Base-by-base conservation (phyloP, 2,113 vertebrate species). In the Anolis sagrei region DNA sequence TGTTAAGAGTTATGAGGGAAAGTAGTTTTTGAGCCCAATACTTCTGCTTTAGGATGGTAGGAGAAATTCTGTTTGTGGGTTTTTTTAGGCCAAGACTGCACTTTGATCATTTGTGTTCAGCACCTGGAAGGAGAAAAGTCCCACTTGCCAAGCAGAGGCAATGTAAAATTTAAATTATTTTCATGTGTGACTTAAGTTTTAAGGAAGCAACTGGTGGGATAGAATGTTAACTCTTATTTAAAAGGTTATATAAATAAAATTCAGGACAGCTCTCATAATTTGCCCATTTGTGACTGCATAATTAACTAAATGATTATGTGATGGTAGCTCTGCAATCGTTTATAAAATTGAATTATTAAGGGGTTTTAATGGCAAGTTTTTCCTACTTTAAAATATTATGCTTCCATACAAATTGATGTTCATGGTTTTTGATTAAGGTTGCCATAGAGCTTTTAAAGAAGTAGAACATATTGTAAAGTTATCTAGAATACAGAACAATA, bases 91-190 rank as follows among this genome's bases (percentile, higher is more conserved):
- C 13, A 61, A 39, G 32, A 73, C 32, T 39, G 49, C 69, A 73
- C 54, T 82, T 34, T 13, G 49, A 61, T 73, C 23, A 39, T 73
- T 32, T 83, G 49, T 54, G 44, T 74, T 83, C 81, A 74, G 34
- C 51, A 83, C 70, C 49, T 83, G 69, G 68, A 73, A 36, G 32
- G n/a, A 39, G 81, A 73, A 82, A 82, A 82, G 51, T 23, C 34
- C 34, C 61, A 29, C 81, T 82, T 82, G 81, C 81, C 32, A 74
- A 83, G 81, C 70, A 83, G 51, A 62, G 25, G 25, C 49, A 74
- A 74, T 83, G 74, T 83, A 36, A 25, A 64, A 54, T 72, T 85
- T 64, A 79, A 85, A 85, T 85, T 79, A 66, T 58, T 58, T 70
- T 85, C 66, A 44, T 79, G 18, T 86, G 36, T n/a, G 32, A 36